phyloP scores from a whole-genome alignment of 1,140 invertebrate species.

The Helicorthomorpha holstii region DNA sequence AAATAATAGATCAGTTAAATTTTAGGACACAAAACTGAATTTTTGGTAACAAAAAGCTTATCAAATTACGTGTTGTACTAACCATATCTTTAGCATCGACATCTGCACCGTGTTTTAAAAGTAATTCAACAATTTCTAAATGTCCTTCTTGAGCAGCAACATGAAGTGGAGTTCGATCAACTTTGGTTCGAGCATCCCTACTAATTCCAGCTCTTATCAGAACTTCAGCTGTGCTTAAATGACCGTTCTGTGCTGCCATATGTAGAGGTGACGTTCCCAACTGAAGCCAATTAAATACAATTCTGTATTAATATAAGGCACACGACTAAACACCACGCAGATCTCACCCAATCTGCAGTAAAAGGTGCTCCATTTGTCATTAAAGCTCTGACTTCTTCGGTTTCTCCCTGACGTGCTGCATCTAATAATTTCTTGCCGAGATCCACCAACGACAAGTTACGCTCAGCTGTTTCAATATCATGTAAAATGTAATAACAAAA shows the following conservation, averaged over 20 bases:
- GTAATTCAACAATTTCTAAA: conserved; percentile 49
- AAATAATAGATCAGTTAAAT: no score
- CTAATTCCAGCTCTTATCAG: conserved; percentile 68
- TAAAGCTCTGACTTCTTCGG: conserved; percentile 52
- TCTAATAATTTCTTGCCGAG: conserved; percentile 64
- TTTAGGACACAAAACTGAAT: no score
- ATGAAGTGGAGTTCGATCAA: conserved; percentile 76
- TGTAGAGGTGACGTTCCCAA: conserved; percentile 77
- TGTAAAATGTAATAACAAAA: not conserved
- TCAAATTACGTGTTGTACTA: conserved; percentile 14
- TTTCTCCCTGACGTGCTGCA: conserved; percentile 57
- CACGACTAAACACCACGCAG: not conserved
- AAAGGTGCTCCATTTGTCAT: conserved; percentile 77
- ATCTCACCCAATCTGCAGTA: conserved; percentile 69
- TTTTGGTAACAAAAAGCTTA: no score
- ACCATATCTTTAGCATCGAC: conserved; percentile 71
- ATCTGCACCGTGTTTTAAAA: conserved; percentile 59
- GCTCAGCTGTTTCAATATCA: not conserved
- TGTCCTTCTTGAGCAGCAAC: conserved; percentile 74
- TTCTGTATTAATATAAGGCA: not conserved
- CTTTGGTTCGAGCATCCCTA: conserved; percentile 75
- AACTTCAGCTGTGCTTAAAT: conserved; percentile 60
- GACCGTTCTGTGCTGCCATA: conserved; percentile 64
- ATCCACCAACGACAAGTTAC: conserved; percentile 38
- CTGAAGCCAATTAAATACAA: conserved; percentile 25